phyloP scores from a whole-genome alignment of 2,113 vertebrate genomes.

The Pomatorhinus ruficollis region DNA sequence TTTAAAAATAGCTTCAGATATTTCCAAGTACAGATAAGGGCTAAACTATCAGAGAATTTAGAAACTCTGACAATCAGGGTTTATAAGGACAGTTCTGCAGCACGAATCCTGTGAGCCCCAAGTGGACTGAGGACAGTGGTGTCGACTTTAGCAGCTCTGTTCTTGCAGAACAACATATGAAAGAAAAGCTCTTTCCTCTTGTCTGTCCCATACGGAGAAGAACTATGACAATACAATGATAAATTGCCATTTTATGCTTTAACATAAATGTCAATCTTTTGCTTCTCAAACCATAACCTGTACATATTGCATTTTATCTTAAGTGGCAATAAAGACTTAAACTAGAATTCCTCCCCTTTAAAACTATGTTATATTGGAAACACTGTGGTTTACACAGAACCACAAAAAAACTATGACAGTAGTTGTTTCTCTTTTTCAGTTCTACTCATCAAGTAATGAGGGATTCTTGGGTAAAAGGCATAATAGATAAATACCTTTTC shows the following conservation, averaged over 20 bases:
- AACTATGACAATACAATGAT: not conserved
- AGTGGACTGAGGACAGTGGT: not conserved
- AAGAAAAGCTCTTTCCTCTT: not conserved
- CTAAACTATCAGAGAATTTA: not conserved
- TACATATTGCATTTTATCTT: not conserved
- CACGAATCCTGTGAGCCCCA: not conserved
- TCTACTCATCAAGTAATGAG: not conserved
- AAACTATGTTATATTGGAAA: not conserved
- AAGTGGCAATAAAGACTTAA: not conserved
- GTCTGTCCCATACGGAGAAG: not conserved
- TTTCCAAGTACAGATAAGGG: not conserved
- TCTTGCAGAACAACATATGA: not conserved
- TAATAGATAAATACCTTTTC: not conserved
- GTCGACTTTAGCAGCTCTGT: not conserved
- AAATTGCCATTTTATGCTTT: not conserved
- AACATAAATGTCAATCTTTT: not conserved
- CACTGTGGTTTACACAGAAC: not conserved
- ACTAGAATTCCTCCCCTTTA: not conserved
- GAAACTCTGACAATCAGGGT: not conserved
- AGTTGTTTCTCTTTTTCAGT: not conserved
- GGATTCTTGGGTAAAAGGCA: not conserved
- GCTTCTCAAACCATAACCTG: not conserved
- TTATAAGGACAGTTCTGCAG: not conserved
- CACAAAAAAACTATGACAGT: not conserved
- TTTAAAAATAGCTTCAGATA: conserved; percentile 18